A percentile compares a stretch with the other conserved stretches of the same genome.
These are phyloP conservation scores for Notarius lentiginosus DNA, from an alignment of 2,113 vertebrate species.

Conservation along the genomic window DNA sequence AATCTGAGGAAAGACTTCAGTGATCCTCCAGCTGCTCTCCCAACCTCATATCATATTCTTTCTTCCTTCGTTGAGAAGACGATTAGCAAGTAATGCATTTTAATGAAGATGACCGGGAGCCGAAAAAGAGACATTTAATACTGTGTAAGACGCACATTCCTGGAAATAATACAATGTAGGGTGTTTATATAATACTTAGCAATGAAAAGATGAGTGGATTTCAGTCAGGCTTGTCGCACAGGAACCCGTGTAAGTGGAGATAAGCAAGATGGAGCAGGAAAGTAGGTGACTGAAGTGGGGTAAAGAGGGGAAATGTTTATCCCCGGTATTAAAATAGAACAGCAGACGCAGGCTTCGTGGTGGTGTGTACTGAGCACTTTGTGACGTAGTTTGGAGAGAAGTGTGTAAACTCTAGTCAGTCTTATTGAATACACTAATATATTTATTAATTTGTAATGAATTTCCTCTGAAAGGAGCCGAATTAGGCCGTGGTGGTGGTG, in stretches of 20 bases:
- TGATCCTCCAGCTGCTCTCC: constrained; percentile 6
- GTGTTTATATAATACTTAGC: neutral
- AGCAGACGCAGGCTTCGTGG: constrained; percentile 5
- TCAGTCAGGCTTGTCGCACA: neutral
- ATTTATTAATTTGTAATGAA: neutral
- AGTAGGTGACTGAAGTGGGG: constrained; percentile 3
- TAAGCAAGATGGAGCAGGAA: neutral
- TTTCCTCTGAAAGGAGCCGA: neutral
- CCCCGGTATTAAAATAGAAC: constrained; percentile 43
- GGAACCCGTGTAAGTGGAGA: neutral
- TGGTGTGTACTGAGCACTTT: neutral
- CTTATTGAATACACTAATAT: neutral
- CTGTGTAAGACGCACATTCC: neutral
- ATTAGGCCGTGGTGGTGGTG: neutral
- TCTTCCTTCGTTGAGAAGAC: neutral
- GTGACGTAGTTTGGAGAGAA: constrained; percentile 6
- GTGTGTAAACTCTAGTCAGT: neutral
- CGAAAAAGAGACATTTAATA: neutral
- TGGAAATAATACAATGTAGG: neutral
- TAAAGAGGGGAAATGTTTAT: neutral
- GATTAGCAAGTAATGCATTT: neutral
- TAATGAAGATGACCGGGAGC: neutral
- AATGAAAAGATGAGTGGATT: neutral
- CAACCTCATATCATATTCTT: neutral
- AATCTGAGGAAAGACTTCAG: neutral